Base-by-base conservation (phyloP, 2,113 vertebrate species). In the Dendropsophus ebraccatus region DNA sequence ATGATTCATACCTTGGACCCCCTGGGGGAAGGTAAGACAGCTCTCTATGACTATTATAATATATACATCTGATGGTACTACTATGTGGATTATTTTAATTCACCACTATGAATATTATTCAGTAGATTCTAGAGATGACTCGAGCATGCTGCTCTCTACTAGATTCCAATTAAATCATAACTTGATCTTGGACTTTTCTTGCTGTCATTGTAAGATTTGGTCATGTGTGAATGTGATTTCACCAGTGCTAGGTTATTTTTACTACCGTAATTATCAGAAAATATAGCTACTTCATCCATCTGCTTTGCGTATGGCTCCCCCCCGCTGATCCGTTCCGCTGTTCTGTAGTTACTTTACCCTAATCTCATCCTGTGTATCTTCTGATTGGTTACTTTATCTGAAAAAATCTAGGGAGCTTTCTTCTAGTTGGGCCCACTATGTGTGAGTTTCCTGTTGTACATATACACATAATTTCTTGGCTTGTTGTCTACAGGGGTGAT, bases 1-100 rank as follows among this genome's bases (percentile, higher is more conserved):
- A 96, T 98, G 96, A 95, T 98, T 90, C 96, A 96, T 92, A 98
- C 97, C 21, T 91, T 99, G 91, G 97, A 99, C 90, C 97, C 97
- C 82, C 88, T 99, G 79, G 93, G 95, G 89, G 93, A 96, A 90
- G 96, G 97, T 98, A 94, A 97, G 96, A 91, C 84, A 83, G 37
- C 52, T 73, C 25, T 41, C 2, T 19, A 50, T 32, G 17, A 69
- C 30, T 16, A 69, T 14, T 35, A 47, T 65, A 8, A 83, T 32
- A n/a, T 12, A 54, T 23, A 25, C 32, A 70, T 21, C 30, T 32
- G 2, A 7, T 50, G 17, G 28, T 69, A 37, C 23, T 41, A 41
- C 69, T 23, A 21, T 0, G 25, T 47, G 37, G 7, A 9, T 73
- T 45, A 47, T 0, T n/a, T 13, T 45, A 2, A 45, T 5, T 4